A percentile compares a stretch with the other conserved stretches of the same genome.
Evolutionary conservation across 2,888 invertebrate species (phyloP).

Genomic region (Taenaris catops): DNA sequence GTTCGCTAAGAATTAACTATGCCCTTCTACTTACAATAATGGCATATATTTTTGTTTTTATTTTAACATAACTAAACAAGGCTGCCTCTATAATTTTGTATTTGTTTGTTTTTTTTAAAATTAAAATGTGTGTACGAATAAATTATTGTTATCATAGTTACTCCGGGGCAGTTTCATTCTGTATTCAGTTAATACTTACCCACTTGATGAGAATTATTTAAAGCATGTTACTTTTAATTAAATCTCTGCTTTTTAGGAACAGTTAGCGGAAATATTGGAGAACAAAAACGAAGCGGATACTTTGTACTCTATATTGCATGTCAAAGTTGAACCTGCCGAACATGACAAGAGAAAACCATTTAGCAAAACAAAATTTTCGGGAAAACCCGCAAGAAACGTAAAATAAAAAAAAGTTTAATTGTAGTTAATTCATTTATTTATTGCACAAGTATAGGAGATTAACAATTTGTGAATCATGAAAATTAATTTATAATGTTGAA

Average conservation of each 20-base stretch:
- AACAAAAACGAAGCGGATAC: conserved; percentile 85
- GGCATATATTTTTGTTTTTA: no score
- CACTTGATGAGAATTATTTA: no score
- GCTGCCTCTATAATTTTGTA: no score
- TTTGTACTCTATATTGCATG: conserved; percentile 85
- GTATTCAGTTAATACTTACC: conserved; percentile 1
- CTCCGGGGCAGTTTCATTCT: no score
- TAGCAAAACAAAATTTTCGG: conserved; percentile 51
- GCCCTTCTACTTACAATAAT: no score
- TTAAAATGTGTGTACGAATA: no score
- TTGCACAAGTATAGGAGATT: conserved; percentile 8
- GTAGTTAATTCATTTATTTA: conserved; percentile 16
- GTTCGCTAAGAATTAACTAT: no score
- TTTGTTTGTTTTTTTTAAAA: no score
- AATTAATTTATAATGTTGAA: background rate
- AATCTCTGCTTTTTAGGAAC: conserved; percentile 81
- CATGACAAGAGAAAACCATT: conserved; percentile 46
- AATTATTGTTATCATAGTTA: no score
- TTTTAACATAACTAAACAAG: no score
- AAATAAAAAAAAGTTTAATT: conserved; percentile 30
- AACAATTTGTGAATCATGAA: background rate
- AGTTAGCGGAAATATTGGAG: conserved; percentile 85
- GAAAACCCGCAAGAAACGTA: conserved; percentile 47
- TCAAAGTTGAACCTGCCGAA: conserved; percentile 80
- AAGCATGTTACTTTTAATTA: no score